Evolutionary conservation across 2,113 vertebrate species (phyloP).

Genomic region (Hepsetus odoe): DNA sequence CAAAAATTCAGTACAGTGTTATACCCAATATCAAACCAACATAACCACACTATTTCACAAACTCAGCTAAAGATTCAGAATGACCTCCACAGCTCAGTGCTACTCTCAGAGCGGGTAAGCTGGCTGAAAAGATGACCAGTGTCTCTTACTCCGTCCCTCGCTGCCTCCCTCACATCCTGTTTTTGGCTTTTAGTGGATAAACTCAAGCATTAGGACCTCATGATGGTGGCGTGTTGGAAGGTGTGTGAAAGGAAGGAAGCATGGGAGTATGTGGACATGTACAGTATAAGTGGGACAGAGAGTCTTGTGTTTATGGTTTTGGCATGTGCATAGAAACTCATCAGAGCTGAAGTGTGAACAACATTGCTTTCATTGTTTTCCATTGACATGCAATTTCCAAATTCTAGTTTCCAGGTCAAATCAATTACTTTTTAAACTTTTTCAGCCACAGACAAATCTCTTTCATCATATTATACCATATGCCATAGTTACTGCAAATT

Average conservation of each 20-base stretch:
- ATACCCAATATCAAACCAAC: too few relatives aligned
- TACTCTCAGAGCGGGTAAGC: constrained; percentile 34
- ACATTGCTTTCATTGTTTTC: constrained; percentile 2
- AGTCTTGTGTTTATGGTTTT: not conserved
- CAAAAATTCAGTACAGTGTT: too few relatives aligned
- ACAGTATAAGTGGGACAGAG: constrained; percentile 18
- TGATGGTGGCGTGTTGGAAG: constrained; percentile 24
- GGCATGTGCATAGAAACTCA: not conserved
- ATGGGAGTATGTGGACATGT: constrained; percentile 7
- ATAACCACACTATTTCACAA: constrained; percentile 11
- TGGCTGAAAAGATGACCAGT: constrained; percentile 56
- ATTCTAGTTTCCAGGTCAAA: not conserved
- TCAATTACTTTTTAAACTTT: constrained; percentile 4
- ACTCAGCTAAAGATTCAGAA: not conserved
- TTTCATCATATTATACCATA: not conserved
- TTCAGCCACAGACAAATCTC: not conserved
- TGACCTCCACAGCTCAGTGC: constrained; percentile 15
- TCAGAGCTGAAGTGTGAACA: not conserved
- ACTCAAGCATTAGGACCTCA: constrained; percentile 12
- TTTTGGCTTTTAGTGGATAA: constrained; percentile 45
- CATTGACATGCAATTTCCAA: not conserved
- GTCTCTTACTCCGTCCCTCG: not conserved
- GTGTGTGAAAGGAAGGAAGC: constrained; percentile 46
- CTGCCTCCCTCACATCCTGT: constrained; percentile 57
- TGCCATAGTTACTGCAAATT: not conserved